phyloP scores from a whole-genome alignment of 92 coral and sea anemone species.

The Ricordea florida region DNA sequence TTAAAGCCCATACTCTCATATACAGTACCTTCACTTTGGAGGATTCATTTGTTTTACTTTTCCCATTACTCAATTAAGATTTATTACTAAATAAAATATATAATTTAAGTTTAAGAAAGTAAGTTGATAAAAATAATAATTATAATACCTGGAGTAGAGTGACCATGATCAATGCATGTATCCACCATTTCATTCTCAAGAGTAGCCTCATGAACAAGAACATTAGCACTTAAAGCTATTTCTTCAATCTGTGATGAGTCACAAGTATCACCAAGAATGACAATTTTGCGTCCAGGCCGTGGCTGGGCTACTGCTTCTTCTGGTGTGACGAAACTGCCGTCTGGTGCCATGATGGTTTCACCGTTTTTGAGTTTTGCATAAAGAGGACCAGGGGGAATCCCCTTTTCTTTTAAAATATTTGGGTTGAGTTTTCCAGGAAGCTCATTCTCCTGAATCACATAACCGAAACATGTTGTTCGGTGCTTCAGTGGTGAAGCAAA shows the following conservation, averaged over 20 bases:
- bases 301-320: slow-evolving; percentile 80
- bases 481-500: slow-evolving; percentile 90
- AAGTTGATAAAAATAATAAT: too few species aligned
- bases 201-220: slow-evolving; percentile 94
- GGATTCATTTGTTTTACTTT: too few species aligned
- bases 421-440: slow-evolving; percentile 90
- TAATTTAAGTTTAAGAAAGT: too few species aligned
- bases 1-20: too few species aligned
- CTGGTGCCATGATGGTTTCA: slow-evolving; percentile 63
- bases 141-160: slow-evolving; percentile 91
- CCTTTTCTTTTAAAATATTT: slow-evolving; percentile 68
- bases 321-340: slow-evolving; percentile 74
- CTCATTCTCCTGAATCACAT: slow-evolving; percentile 74
- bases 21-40: too few species aligned
- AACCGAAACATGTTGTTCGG: slow-evolving; percentile 84
- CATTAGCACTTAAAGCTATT: slow-evolving; percentile 73
- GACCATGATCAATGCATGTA: slow-evolving; percentile 87
- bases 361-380: slow-evolving; percentile 91
- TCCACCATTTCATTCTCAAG: slow-evolving; percentile 84
- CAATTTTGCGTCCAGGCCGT: slow-evolving; percentile 85
- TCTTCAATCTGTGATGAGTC: slow-evolving; percentile 66
- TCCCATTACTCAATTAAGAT: too few species aligned
- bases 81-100: not conserved
- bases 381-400: slow-evolving; percentile 93
- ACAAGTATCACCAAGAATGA: slow-evolving; percentile 91